Evolutionary conservation across 2,888 invertebrate genomes (phyloP), one percentile per base, ranked within the genome.

Genomic region (Ganaspis brasiliensis): DNA sequence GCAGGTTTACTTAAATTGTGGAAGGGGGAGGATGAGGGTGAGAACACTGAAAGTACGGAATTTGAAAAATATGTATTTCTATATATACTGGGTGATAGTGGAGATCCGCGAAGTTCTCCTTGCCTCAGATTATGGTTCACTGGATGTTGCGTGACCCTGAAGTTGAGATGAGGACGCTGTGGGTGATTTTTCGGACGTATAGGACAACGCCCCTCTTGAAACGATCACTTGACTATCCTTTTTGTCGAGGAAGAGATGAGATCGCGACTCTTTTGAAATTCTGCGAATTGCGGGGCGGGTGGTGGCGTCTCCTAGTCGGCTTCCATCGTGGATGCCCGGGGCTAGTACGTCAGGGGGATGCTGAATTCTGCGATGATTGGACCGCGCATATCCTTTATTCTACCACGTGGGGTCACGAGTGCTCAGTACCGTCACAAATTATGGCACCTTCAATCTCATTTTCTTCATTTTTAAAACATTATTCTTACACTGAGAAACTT

Each of bases 261-360:
- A 83, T 85, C 84, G 85, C 80, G 82, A 80, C 80, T 79, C 82
- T 79, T 83, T 57, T 83, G 84, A 81, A 81, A 82, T 84, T 82
- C 81, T 83, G 21, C 82, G 85, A 84, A 83, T 84, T 79, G 86
- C 80, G 83, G 86, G 87, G 84, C 84, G 84, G 89, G 76, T 45
- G 56, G 85, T 84, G 88, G 84, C 31, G 52, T 63, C 72, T 84
- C 84, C 91, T 85, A 90, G 79, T 91, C 86, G 67, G 67, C 67
- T 67, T 40, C 24, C 67, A 67, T 67, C 67, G 67, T 85, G 87
- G 89, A 91, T 91, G 92, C 92, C 93, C 93, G 92, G 92, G 89
- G 87, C 91, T 91, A 92, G 92, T 91, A 91, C 79, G 92, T 92
- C 92, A 92, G 92, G 92, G 93, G 92, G 92, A 92, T 87, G 85